These are phyloP conservation scores for Rhinopomastus cyanomelas DNA, from an alignment of 2,113 vertebrate genomes.

Conservation along the genomic window DNA sequence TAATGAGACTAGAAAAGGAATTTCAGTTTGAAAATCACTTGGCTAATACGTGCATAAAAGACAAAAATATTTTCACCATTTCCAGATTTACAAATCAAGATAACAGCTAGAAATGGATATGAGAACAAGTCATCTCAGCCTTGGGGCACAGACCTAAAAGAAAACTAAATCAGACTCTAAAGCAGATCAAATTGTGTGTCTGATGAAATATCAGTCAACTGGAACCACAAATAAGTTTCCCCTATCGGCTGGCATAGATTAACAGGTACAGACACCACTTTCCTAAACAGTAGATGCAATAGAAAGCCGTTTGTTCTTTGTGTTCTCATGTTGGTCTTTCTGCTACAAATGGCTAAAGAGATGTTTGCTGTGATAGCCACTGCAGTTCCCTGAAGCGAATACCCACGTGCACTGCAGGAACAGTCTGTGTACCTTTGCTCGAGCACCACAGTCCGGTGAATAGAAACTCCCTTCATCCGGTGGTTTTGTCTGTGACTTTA, in stretches of 20 bases:
- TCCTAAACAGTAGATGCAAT: neutral
- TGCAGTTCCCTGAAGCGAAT: neutral
- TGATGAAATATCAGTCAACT: neutral
- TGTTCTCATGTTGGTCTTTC: neutral
- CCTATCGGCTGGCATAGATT: neutral
- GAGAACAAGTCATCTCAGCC: neutral
- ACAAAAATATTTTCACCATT: neutral
- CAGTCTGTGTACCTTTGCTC: neutral
- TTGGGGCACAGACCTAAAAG: neutral
- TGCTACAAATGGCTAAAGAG: neutral
- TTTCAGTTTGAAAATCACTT: neutral
- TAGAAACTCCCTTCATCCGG: neutral
- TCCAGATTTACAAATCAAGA: neutral
- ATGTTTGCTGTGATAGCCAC: neutral
- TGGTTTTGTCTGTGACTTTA: neutral
- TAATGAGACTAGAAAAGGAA: neutral
- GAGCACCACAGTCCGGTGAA: fast-evolving
- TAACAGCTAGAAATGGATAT: neutral
- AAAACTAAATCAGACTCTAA: neutral
- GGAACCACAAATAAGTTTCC: neutral
- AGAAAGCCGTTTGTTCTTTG: neutral
- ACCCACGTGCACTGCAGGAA: neutral
- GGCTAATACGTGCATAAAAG: neutral
- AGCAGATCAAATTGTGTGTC: neutral
- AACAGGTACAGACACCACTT: neutral